Evolutionary conservation across 1,140 invertebrate genomes (phyloP).

Genomic region (Drosophila pseudoananassae): DNA sequence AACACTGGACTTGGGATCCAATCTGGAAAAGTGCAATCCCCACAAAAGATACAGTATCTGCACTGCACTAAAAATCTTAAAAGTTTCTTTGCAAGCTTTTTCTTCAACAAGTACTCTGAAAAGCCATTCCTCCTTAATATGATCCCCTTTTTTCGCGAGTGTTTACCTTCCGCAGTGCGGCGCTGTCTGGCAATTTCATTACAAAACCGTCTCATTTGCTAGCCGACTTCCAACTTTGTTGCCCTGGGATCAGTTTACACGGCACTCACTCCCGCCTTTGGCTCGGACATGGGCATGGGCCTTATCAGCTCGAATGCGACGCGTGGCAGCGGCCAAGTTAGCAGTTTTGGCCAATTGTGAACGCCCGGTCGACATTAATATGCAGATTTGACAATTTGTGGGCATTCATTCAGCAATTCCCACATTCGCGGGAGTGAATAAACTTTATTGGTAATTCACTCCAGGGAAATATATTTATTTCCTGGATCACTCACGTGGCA

Average conservation of each 20-base stretch:
- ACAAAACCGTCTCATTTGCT: conserved; percentile 29
- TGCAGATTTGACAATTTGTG: conserved; percentile 17
- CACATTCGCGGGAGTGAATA: conserved; percentile 22
- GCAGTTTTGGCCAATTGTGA: conserved; percentile 26
- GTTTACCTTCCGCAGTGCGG: conserved; percentile 22
- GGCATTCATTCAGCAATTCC: conserved; percentile 39
- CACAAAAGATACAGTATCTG: conserved; percentile 43
- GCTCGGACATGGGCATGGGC: conserved; percentile 17
- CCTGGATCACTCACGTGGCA: conserved; percentile 29
- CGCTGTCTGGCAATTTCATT: conserved; percentile 24
- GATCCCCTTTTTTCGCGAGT: conserved; percentile 4
- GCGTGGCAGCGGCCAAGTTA: conserved; percentile 61
- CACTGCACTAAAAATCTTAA: conserved; percentile 3
- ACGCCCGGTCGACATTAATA: conserved; percentile 8
- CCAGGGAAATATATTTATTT: conserved; percentile 15
- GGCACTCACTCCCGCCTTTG: conserved; percentile 15
- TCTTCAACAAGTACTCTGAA: not conserved
- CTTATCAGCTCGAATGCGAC: conserved; percentile 44
- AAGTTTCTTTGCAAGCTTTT: not conserved
- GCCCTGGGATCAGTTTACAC: conserved; percentile 28
- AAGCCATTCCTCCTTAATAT: not conserved
- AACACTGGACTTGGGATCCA: conserved; percentile 19
- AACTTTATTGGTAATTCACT: not conserved
- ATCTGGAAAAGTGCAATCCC: conserved; percentile 28
- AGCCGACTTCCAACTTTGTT: conserved; percentile 43